Evolutionary conservation across 1,140 invertebrate species (phyloP).

Genomic region (Varroa destructor): DNA sequence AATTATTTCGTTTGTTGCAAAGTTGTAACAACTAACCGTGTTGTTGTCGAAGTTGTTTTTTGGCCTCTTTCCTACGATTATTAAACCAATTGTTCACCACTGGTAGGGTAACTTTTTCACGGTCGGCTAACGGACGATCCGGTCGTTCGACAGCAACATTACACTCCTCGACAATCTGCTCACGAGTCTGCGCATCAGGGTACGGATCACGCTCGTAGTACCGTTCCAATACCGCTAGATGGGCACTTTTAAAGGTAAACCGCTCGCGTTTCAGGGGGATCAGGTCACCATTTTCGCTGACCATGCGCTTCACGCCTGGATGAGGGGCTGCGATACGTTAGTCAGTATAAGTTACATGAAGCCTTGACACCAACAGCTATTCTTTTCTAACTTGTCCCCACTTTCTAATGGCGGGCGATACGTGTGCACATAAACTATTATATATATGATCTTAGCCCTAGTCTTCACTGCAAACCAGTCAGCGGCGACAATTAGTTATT

Average conservation of each 20-base stretch:
- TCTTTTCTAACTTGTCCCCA: no score
- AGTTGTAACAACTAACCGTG: conserved; percentile 30
- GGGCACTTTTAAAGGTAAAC: conserved; percentile 41
- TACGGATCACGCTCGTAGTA: conserved; percentile 41
- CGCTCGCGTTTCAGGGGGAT: conserved; percentile 39
- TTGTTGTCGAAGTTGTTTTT: conserved; percentile 38
- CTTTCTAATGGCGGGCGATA: not conserved
- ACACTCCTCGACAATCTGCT: conserved; percentile 40
- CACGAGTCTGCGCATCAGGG: conserved; percentile 40
- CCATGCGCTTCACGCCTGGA: conserved; percentile 36
- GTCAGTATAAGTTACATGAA: conserved; percentile 14
- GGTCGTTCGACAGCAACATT: conserved; percentile 37
- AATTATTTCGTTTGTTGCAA: no score
- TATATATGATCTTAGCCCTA: not conserved
- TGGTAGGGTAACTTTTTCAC: conserved; percentile 40
- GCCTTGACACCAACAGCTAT: not conserved
- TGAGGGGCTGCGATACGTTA: conserved; percentile 33
- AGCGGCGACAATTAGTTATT: no score
- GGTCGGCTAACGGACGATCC: conserved; percentile 38
- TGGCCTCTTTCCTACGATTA: conserved; percentile 42
- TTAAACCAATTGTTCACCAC: conserved; percentile 43
- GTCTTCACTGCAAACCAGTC: not conserved
- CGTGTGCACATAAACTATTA: not conserved
- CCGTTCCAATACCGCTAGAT: conserved; percentile 41
- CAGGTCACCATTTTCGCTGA: conserved; percentile 36